Evolutionary conservation across 2,888 invertebrate species (phyloP).

Genomic region (Micoletzkya japonica): DNA sequence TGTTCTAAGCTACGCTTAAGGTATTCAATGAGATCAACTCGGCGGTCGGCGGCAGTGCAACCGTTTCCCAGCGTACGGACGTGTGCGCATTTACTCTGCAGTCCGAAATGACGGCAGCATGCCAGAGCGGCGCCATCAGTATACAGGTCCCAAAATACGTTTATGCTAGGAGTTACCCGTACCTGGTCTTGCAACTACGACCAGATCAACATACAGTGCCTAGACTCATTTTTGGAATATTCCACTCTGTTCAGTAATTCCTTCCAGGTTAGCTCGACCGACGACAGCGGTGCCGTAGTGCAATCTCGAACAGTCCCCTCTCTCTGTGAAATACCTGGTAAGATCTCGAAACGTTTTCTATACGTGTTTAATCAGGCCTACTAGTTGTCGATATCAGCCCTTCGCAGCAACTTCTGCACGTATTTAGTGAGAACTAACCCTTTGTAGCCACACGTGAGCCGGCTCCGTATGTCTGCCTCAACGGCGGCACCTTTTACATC

Average conservation of each 20-base stretch:
- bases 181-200: no score
- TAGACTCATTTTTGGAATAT: not conserved
- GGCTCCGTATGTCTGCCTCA: constrained; percentile 5
- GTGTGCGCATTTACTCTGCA: constrained; percentile 13
- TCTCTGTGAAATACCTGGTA: constrained; percentile 20
- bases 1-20: no score
- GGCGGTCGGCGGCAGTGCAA: no score
- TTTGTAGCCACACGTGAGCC: constrained; percentile 4
- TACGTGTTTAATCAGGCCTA: not conserved
- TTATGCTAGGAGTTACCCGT: not conserved
- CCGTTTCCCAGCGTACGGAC: not conserved
- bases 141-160: not conserved
- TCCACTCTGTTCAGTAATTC: not conserved
- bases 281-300: not conserved
- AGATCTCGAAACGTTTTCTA: not conserved
- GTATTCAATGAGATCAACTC: no score
- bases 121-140: constrained; percentile 6
- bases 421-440: not conserved
- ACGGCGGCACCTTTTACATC: constrained; percentile 6
- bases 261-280: not conserved
- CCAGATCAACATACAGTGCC: no score
- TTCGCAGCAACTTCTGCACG: not conserved
- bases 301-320: constrained; percentile 6
- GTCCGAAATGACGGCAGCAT: constrained; percentile 5
- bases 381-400: not conserved